Conservation (phyloP, 2,888 invertebrate species). For the Prosopocoilus inquinatus region DNA sequence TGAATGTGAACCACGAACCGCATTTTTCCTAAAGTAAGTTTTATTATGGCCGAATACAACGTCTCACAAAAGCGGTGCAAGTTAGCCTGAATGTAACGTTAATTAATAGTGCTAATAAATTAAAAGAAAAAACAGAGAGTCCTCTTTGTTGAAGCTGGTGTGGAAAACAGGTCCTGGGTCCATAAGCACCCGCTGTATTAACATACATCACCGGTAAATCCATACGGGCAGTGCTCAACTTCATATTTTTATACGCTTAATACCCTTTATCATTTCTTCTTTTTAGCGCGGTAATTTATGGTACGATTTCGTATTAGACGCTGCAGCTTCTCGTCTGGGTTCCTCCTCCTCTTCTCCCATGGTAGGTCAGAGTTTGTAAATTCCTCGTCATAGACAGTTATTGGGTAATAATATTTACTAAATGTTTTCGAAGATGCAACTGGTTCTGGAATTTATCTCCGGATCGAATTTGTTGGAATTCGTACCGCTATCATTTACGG, state of each 20-base stretch:
- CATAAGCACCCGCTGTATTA: not conserved
- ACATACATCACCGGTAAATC: slow-evolving; percentile 7
- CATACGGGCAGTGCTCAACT: not conserved
- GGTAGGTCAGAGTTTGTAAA: slow-evolving; percentile 16
- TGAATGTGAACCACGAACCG: no score
- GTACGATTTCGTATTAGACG: not conserved
- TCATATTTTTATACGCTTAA: slow-evolving; percentile 1
- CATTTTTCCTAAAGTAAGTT: no score
- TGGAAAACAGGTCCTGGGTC: slow-evolving; percentile 2
- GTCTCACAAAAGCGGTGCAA: no score
- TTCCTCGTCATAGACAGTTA: slow-evolving; percentile 26
- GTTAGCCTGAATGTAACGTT: no score
- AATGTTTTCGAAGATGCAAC: slow-evolving; percentile 27
- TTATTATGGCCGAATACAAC: no score
- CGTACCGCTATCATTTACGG: slow-evolving; percentile 5
- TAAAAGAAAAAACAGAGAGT: not conserved
- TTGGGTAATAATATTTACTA: slow-evolving; percentile 30
- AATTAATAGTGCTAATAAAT: slow-evolving; percentile 2
- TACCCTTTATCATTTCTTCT: slow-evolving; percentile 10
- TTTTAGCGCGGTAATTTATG: slow-evolving; percentile 10
- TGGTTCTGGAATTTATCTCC: slow-evolving; percentile 20
- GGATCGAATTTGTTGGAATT: slow-evolving; percentile 11
- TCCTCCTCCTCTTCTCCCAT: not conserved
- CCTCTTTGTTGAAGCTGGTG: not conserved
- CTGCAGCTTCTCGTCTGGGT: not conserved